These are phyloP conservation scores for Catagonus wagneri DNA, from an alignment of 2,113 vertebrate species.

Conservation along the genomic window DNA sequence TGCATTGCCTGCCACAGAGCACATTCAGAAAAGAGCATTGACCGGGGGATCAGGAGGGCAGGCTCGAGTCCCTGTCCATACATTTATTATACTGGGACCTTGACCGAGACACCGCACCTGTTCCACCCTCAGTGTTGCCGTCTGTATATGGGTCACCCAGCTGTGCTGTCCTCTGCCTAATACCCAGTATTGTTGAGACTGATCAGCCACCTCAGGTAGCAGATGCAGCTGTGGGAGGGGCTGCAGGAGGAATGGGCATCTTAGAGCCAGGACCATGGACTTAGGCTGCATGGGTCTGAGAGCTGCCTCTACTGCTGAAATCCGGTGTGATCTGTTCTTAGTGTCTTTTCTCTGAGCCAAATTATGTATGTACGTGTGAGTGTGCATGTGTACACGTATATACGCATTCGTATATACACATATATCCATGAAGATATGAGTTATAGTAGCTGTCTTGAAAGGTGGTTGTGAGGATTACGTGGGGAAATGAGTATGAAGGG, in stretches of 20 bases:
- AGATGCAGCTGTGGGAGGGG: neutral
- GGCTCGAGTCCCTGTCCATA: neutral
- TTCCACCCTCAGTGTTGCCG: neutral
- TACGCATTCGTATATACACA: neutral
- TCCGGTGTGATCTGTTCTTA: neutral
- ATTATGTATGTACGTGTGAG: accelerated
- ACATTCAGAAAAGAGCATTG: neutral
- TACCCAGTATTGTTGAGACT: neutral
- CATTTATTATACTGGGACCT: neutral
- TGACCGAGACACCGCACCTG: neutral
- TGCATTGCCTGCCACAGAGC: neutral
- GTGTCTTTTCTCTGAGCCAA: neutral
- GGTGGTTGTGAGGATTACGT: neutral
- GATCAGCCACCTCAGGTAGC: neutral
- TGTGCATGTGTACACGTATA: neutral
- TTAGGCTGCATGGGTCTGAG: neutral
- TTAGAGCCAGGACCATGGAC: neutral
- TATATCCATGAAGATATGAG: neutral
- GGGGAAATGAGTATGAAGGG: neutral
- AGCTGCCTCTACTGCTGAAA: neutral
- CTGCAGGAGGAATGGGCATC: neutral
- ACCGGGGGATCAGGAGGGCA: neutral
- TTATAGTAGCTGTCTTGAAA: neutral
- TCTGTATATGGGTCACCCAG: neutral
- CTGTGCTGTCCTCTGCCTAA: neutral